phyloP scores from a whole-genome alignment of 2,888 invertebrate genomes.

The Cataglyphis rosenhaueri region DNA sequence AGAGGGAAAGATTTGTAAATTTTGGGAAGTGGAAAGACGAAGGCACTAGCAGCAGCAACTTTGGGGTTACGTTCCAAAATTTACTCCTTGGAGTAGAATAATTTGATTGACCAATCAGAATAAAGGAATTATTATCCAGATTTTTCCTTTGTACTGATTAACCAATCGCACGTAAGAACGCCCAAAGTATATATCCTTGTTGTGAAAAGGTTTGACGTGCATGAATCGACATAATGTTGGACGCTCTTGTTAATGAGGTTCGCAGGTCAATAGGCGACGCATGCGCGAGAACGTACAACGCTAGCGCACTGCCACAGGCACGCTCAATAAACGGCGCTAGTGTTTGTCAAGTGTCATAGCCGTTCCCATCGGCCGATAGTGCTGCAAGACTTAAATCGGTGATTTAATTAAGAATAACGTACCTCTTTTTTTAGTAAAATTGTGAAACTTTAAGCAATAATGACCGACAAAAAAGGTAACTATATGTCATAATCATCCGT shows the following conservation, averaged over 20 bases:
- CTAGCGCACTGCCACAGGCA: slow-evolving; percentile 64
- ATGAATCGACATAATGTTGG: background rate
- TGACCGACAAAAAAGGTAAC: slow-evolving; percentile 86
- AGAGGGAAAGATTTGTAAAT: too few species aligned
- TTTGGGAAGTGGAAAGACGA: too few species aligned
- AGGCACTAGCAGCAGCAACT: too few species aligned
- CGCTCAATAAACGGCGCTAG: slow-evolving; percentile 82
- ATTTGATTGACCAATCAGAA: too few species aligned
- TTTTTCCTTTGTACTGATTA: too few species aligned
- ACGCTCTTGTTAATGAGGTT: background rate
- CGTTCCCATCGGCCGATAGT: slow-evolving; percentile 78
- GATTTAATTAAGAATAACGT: slow-evolving; percentile 78
- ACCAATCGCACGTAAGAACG: too few species aligned
- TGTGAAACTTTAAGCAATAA: slow-evolving; percentile 83
- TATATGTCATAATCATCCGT: slow-evolving; percentile 76
- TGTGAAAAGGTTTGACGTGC: background rate
- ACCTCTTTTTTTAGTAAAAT: slow-evolving; percentile 77
- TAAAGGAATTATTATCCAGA: too few species aligned
- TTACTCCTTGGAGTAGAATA: too few species aligned
- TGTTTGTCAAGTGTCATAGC: slow-evolving; percentile 83
- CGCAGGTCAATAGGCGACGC: background rate
- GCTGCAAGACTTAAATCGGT: slow-evolving; percentile 78
- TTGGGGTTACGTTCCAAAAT: too few species aligned
- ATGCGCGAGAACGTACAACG: background rate
- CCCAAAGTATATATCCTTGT: too few species aligned